Evolutionary conservation across 1,140 invertebrate genomes (phyloP), one percentile per base, ranked within the genome.

Genomic region (Charaxes varanes): DNA sequence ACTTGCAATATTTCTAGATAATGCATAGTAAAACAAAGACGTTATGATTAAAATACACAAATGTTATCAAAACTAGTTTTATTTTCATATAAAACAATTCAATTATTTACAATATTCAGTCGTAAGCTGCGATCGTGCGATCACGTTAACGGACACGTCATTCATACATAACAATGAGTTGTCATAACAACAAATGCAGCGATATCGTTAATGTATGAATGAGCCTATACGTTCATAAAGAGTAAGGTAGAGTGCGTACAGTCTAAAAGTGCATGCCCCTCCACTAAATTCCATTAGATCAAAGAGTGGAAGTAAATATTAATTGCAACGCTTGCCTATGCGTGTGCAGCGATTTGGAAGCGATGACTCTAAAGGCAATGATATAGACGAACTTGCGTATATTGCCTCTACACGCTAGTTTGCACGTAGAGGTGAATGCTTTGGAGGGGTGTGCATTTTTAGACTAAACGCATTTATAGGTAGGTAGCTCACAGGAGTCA

Each of bases 21-120:
- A n/a, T n/a, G n/a, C n/a, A n/a, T n/a, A 30, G 11, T 26, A 36
- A 55, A 40, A 46, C 41, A 47, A 51, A 47, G 16, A 33, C 21
- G n/a, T n/a, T n/a, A n/a, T n/a, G n/a, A 31, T 31, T 8, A 31
- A 18, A 31, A 31, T 18, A 16, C 28, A 11, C n/a, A 47, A 23
- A 12, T 32, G 24, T 37, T 62, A 59, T 57, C 63, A 68, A 77
- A 71, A 69, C 54, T 72, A 67, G 51, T 63, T 71, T 80, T 71
- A 73, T 80, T 72, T 30, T 66, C 62, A 66, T 73, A 72, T 58
- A 76, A 79, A 77, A 78, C 65, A 74, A 64, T 49, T 64, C 41
- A 61, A 52, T 57, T 81, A 79, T 77, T 76, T 82, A 82, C 74
- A 81, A 62, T 78, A 73, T 79, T 79, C 76, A 82, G 78, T 79